Percentiles rank a stretch among this genome's conserved stretches.
phyloP scores from a whole-genome alignment of 1,140 invertebrate species.

The Dreissena rostriformis region DNA sequence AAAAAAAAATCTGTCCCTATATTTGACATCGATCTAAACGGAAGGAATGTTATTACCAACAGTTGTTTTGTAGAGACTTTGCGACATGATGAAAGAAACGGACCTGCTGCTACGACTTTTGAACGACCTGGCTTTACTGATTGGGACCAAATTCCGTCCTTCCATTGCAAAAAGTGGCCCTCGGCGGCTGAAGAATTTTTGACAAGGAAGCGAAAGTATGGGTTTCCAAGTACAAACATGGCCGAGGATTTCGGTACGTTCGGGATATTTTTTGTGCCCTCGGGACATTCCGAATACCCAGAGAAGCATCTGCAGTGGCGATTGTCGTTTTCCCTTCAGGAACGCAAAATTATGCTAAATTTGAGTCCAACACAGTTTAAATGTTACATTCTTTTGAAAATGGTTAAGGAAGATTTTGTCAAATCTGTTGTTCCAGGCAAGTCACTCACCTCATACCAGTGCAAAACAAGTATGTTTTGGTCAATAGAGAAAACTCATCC shows the following conservation, averaged over 20 bases:
- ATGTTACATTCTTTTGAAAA: slow-evolving; percentile 31
- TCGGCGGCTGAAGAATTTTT: slow-evolving; percentile 10
- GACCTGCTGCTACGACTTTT: slow-evolving; percentile 4
- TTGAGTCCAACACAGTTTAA: slow-evolving; percentile 13
- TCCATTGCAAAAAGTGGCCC: slow-evolving; percentile 4
- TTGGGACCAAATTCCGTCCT: slow-evolving; percentile 1
- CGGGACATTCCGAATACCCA: background rate
- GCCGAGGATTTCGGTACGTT: background rate
- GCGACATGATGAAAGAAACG: background rate
- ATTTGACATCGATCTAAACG: background rate
- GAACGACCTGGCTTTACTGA: background rate
- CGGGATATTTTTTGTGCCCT: slow-evolving; percentile 23
- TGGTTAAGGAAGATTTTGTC: slow-evolving; percentile 5
- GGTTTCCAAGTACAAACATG: background rate
- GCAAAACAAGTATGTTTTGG: slow-evolving; percentile 10
- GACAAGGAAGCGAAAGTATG: background rate
- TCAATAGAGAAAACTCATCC: slow-evolving; percentile 2
- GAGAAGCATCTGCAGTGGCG: slow-evolving; percentile 26
- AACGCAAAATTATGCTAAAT: slow-evolving; percentile 38
- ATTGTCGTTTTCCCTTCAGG: slow-evolving; percentile 32
- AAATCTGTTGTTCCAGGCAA: background rate
- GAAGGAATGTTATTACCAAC: background rate
- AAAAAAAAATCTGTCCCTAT: too few species aligned
- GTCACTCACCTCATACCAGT: slow-evolving; percentile 23
- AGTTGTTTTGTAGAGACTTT: slow-evolving; percentile 2